Evolutionary conservation across 2,888 invertebrate genomes (phyloP).

Genomic region (Rutpela maculata): DNA sequence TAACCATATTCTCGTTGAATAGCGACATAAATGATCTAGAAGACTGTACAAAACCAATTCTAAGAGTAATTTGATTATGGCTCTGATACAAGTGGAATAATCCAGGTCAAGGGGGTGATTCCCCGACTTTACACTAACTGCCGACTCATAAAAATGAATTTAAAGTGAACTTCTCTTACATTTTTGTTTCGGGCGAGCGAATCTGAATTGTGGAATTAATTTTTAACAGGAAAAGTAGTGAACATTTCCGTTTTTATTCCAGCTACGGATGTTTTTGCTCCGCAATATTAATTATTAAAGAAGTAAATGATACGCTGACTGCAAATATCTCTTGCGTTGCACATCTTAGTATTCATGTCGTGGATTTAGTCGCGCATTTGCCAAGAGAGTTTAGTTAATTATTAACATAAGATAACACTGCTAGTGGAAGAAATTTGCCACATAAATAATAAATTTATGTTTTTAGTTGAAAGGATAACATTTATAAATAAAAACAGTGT

Average conservation of each 20-base stretch:
- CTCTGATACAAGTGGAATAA: constrained; percentile 24
- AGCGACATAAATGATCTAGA: constrained; percentile 45
- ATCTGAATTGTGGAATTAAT: not conserved
- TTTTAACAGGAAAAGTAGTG: not conserved
- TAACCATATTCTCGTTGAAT: constrained; percentile 40
- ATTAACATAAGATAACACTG: too few species aligned
- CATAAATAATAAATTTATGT: too few species aligned
- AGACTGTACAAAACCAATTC: constrained; percentile 39
- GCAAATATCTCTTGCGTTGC: not conserved
- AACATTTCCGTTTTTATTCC: not conserved
- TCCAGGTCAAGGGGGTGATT: constrained; percentile 27
- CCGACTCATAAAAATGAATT: constrained; percentile 18
- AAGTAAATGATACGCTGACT: not conserved
- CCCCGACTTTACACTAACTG: constrained; percentile 5
- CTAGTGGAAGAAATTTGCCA: too few species aligned
- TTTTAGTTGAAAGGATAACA: too few species aligned
- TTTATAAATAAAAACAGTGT: too few species aligned
- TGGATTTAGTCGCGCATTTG: not conserved
- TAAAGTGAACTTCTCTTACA: not conserved
- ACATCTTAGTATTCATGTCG: not conserved
- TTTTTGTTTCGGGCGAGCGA: not conserved
- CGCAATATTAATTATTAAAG: constrained; percentile 1
- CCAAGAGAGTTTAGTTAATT: too few species aligned
- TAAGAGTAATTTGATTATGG: constrained; percentile 34
- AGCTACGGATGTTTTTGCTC: not conserved